Conservation (phyloP, 1,140 invertebrate species). For the Danaus plexippus region DNA sequence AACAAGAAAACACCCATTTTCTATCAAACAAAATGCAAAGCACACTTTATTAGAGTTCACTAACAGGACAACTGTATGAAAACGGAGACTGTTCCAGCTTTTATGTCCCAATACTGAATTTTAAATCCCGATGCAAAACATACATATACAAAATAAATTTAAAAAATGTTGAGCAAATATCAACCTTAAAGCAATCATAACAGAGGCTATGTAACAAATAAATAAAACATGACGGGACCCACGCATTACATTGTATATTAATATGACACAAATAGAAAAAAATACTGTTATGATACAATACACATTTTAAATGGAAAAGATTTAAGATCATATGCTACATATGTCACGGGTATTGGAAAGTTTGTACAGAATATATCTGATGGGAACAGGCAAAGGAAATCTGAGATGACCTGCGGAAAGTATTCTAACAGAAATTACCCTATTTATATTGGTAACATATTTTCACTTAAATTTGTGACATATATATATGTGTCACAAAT, state of each 20-base stretch:
- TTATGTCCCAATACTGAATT: slow-evolving; percentile 44
- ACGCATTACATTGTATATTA: slow-evolving; percentile 58
- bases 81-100: slow-evolving; percentile 35
- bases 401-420: too few species aligned
- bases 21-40: slow-evolving; percentile 8
- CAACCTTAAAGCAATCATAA: slow-evolving; percentile 23
- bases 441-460: too few species aligned
- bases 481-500: too few species aligned
- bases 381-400: too few species aligned
- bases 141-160: too few species aligned
- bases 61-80: slow-evolving; percentile 36
- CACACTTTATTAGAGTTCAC: slow-evolving; percentile 21
- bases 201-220: slow-evolving; percentile 38
- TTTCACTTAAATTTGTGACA: too few species aligned
- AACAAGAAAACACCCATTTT: slow-evolving; percentile 46
- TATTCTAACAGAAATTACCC: too few species aligned
- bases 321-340: too few species aligned
- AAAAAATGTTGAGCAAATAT: slow-evolving; percentile 20
- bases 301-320: slow-evolving; percentile 9
- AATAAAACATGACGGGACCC: slow-evolving; percentile 52
- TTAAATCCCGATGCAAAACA: slow-evolving; percentile 28
- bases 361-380: too few species aligned
- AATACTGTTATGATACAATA: slow-evolving; percentile 22
- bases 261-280: slow-evolving; percentile 31
- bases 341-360: too few species aligned